These are phyloP conservation scores for Tragelaphus buxtoni DNA, from an alignment of 2,113 vertebrate genomes.

Conservation along the genomic window DNA sequence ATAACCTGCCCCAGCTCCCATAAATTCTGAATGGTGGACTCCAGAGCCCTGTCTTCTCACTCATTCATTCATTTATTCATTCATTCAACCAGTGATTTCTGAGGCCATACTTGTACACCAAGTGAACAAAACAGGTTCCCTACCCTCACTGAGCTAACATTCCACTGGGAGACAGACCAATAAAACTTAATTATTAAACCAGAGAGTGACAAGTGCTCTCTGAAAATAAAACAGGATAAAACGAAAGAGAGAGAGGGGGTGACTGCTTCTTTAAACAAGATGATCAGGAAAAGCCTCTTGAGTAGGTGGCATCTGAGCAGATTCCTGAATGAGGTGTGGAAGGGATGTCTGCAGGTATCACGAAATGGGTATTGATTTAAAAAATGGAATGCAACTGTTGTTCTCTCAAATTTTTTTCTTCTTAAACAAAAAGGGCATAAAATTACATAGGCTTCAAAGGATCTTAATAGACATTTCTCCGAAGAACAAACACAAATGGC, in stretches of 20 bases:
- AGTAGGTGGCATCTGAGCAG: neutral
- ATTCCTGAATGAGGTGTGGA: neutral
- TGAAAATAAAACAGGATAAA: neutral
- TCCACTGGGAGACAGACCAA: neutral
- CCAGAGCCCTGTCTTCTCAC: neutral
- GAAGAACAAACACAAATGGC: neutral
- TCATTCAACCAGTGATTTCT: neutral
- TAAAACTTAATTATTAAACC: neutral
- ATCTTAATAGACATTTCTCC: neutral
- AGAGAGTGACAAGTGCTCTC: neutral
- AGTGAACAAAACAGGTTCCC: neutral
- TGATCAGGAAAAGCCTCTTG: neutral
- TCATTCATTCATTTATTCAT: neutral
- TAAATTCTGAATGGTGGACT: neutral
- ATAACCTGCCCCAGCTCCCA: neutral
- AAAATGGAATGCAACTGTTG: neutral
- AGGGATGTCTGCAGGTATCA: neutral
- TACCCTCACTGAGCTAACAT: neutral
- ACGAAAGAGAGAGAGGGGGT: accelerated
- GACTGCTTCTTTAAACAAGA: neutral
- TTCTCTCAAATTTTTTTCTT: neutral
- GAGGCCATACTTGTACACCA: neutral
- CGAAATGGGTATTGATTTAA: neutral
- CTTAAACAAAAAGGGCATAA: neutral
- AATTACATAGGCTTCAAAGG: neutral